phyloP scores from a whole-genome alignment of 2,797 vertebrate genomes.

The Anguilla megastoma region DNA sequence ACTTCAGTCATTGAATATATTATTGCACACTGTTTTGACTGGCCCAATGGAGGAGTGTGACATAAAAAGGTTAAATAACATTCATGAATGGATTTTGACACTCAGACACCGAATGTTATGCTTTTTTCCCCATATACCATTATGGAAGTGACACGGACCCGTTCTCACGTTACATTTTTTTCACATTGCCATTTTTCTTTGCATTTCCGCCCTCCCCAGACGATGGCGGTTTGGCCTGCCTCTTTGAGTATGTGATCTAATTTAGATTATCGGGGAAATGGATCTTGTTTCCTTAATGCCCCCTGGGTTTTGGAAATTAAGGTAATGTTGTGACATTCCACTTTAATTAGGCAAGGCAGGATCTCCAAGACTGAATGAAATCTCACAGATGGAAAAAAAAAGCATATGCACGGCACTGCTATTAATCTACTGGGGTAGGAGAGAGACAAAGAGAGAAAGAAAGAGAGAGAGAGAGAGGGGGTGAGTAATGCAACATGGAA shows the following conservation, averaged over 20 bases:
- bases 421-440: background rate
- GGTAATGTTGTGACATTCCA: slow-evolving; percentile 27
- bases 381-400: slow-evolving; percentile 22
- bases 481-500: background rate
- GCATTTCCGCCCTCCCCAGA: slow-evolving; percentile 12
- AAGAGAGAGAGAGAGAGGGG: background rate
- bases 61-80: background rate
- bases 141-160: background rate
- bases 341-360: slow-evolving; percentile 28
- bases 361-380: slow-evolving; percentile 24
- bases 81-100: background rate
- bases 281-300: slow-evolving; percentile 22
- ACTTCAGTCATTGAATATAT: background rate
- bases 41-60: background rate
- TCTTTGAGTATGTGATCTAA: slow-evolving; percentile 26
- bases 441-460: background rate
- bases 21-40: background rate
- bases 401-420: background rate
- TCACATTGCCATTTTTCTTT: background rate
- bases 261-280: slow-evolving; percentile 29
- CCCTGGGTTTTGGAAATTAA: slow-evolving; percentile 21
- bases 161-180: background rate
- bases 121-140: background rate
- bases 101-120: background rate
- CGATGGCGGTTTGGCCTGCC: slow-evolving; percentile 25